Percentiles rank a stretch among this genome's conserved stretches.
phyloP scores from a whole-genome alignment of 2,888 invertebrate genomes.

The Himalopsyche anomala region DNA sequence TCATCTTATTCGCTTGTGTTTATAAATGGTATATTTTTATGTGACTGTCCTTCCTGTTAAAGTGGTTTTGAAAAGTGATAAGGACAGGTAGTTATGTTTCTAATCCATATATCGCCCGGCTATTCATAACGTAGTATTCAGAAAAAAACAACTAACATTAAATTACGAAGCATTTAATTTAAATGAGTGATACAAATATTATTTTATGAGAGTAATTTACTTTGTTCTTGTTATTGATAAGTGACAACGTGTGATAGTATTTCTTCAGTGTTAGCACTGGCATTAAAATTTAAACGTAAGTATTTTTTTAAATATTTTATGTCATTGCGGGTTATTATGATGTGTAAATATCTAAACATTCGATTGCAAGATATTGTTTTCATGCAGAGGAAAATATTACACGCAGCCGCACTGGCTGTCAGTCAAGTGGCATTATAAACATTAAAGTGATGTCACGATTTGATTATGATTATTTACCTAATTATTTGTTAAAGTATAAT shows the following conservation, averaged over 20 bases:
- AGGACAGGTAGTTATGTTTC: constrained; percentile 29
- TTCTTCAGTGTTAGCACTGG: background rate
- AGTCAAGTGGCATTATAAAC: background rate
- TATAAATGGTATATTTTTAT: constrained; percentile 21
- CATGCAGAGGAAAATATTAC: constrained; percentile 9
- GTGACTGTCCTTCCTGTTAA: constrained; percentile 24
- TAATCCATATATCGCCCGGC: background rate
- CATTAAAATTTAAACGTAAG: background rate
- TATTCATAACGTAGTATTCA: background rate
- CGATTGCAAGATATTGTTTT: background rate
- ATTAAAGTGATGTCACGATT: too few species aligned
- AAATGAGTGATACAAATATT: background rate
- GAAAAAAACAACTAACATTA: background rate
- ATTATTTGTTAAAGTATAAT: too few species aligned
- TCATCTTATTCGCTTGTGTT: constrained; percentile 8
- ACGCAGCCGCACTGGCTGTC: constrained; percentile 18
- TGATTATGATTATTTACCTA: too few species aligned
- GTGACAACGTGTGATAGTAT: background rate
- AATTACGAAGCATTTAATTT: background rate
- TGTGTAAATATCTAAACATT: too few species aligned
- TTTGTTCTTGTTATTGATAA: constrained; percentile 14
- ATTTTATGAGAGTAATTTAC: background rate
- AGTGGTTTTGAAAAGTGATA: constrained; percentile 33
- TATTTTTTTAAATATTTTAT: background rate
- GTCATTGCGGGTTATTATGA: background rate